Base-by-base conservation (phyloP, 2,797 vertebrate species). In the Hapalemur alaotrensis region DNA sequence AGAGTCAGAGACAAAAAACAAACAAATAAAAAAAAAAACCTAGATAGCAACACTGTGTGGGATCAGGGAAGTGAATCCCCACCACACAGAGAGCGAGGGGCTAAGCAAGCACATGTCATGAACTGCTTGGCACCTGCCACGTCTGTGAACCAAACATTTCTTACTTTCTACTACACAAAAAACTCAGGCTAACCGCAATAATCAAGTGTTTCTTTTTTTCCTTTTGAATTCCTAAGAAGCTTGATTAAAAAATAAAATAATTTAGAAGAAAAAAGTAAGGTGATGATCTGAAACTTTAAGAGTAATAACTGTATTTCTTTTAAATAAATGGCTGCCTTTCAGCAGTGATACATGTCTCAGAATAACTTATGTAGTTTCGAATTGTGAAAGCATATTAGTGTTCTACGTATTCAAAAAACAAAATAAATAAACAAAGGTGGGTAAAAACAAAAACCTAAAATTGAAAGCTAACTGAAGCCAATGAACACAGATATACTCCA, bases 181-280 rank as follows among this genome's bases (percentile, higher is more conserved):
- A 32, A 17, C 15, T 48, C 75, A 80, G 25, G 35, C 20, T 80
- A 17, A 14, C 48, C 79, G 3, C 30, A 73, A 79, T 43, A 89
- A 54, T 87, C 65, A 91, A 81, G 35, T 32, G 9, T 6, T 65
- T 73, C 3, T 95, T 89, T 73, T 79, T 38, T 23, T 89, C 22
- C 15, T 70, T 80, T 79, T 93, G 79, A 95, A 73, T 79, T 95
- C 8, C 85, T 95, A 43, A 92, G 41, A 96, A 87, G 15, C 30
- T 73, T 96, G 72, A 81, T 80, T 79, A 25, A 52, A 52, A 59
- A 50, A 80, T 43, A 28, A 48, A 69, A 23, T 1, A 32, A 89
- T 30, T 52, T 57, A 76, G 35, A 81, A 89, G 54, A 95, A 69
- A 18, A 52, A 72, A 94, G 18, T 59, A 75, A 86, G 28, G 8